Evolutionary conservation across 2,888 invertebrate genomes (phyloP).

Genomic region (Onthophagus sagittarius): DNA sequence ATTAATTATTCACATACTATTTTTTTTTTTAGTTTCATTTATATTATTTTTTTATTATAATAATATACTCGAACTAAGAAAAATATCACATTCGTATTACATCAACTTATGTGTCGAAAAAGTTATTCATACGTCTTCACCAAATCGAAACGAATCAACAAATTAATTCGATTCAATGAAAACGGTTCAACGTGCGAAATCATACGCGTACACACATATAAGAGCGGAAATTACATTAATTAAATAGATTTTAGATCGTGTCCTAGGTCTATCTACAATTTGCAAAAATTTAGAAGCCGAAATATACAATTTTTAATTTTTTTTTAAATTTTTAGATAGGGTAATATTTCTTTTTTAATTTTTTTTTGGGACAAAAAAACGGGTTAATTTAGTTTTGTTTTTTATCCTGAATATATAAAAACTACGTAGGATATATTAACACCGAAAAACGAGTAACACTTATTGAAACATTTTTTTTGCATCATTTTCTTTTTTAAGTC

Average conservation of each 20-base stretch:
- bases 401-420: conserved; percentile 8
- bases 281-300: not conserved
- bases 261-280: not conserved
- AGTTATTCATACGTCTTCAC: not conserved
- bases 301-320: not conserved
- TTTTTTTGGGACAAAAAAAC: conserved; percentile 18
- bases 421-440: conserved; percentile 23
- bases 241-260: not conserved
- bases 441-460: conserved; percentile 30
- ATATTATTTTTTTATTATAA: not conserved
- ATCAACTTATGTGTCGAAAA: conserved; percentile 14
- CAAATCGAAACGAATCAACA: not conserved
- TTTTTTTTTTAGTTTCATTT: not conserved
- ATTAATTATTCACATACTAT: conserved; percentile 13
- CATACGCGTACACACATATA: not conserved
- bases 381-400: conserved; percentile 8
- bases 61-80: conserved; percentile 19
- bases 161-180: not conserved
- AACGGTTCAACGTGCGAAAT: not conserved
- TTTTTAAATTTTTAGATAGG: not conserved
- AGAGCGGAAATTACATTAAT: not conserved
- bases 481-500: conserved; percentile 36
- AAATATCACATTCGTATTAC: conserved; percentile 21
- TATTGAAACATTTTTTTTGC: conserved; percentile 15
- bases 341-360: not conserved